Percentiles rank a stretch among this genome's conserved stretches.
phyloP scores from a whole-genome alignment of 2,888 invertebrate genomes.

The Heteromyza rotundicornis region DNA sequence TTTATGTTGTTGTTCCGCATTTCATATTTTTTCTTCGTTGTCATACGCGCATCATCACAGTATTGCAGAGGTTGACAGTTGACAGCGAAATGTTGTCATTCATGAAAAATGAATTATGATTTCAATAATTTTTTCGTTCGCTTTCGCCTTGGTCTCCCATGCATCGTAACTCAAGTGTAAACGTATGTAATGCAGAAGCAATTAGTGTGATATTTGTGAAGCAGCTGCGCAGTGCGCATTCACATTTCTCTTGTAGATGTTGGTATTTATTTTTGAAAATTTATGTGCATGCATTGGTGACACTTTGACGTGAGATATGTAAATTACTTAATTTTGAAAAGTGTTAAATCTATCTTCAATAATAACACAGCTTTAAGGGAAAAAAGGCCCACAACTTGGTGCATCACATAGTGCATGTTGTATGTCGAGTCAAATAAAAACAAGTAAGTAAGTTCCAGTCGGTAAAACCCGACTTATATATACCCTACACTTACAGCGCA shows the following conservation, averaged over 20 bases:
- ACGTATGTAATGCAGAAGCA: constrained; percentile 29
- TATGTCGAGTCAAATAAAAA: no score
- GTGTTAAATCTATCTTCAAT: no score
- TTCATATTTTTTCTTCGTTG: neutral
- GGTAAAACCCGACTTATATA: no score
- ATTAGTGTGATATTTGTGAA: constrained; percentile 53
- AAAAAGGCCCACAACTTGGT: no score
- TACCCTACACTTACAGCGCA: no score
- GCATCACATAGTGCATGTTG: no score
- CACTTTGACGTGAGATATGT: constrained; percentile 34
- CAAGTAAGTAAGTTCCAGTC: no score
- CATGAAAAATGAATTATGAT: constrained; percentile 32
- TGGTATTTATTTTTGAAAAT: constrained; percentile 16
- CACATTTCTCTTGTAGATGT: constrained; percentile 45
- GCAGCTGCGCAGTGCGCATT: constrained; percentile 53
- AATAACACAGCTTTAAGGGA: no score
- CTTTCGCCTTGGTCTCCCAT: neutral
- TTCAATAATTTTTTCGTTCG: neutral
- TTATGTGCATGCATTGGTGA: constrained; percentile 28
- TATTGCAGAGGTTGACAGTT: constrained; percentile 25
- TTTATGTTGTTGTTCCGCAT: no score
- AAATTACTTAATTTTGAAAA: constrained; percentile 37
- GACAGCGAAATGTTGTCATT: constrained; percentile 30
- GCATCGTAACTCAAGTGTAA: no score
- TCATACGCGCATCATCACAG: neutral